A percentile compares a stretch with the other conserved stretches of the same genome.
These are phyloP conservation scores for Albula goreensis DNA, from an alignment of 2,113 vertebrate genomes.

Conservation along the genomic window DNA sequence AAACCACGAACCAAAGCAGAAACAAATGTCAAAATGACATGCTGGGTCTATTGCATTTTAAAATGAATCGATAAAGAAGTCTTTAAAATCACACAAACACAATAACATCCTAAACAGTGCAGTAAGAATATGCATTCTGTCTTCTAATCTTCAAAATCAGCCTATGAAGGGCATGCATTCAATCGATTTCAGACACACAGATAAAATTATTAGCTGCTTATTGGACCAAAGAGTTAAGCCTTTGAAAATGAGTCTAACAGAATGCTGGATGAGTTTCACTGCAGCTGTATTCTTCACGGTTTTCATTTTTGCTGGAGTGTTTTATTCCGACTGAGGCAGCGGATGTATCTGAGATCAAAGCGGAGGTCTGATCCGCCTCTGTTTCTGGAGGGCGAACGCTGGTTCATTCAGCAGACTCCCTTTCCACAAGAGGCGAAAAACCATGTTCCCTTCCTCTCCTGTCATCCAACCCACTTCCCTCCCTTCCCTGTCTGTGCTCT, in stretches of 20 bases:
- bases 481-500: background rate
- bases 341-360: background rate
- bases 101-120: conserved; percentile 34
- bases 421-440: background rate
- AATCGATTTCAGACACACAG: background rate
- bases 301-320: background rate
- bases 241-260: background rate
- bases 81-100: conserved; percentile 37
- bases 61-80: background rate
- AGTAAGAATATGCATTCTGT: conserved; percentile 3
- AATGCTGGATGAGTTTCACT: background rate
- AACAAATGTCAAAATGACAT: background rate
- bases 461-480: background rate
- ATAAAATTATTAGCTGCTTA: background rate
- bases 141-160: background rate
- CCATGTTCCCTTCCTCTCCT: background rate
- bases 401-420: background rate
- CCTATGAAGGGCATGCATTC: background rate
- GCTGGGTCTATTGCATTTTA: no score
- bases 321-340: background rate
- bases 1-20: background rate
- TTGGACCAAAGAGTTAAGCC: background rate
- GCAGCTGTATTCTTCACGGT: background rate
- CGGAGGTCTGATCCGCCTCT: background rate
- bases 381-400: conserved; percentile 9